Evolutionary conservation across 1,140 invertebrate genomes (phyloP), one percentile per base, ranked within the genome.

Genomic region (Drosophila arizonae): DNA sequence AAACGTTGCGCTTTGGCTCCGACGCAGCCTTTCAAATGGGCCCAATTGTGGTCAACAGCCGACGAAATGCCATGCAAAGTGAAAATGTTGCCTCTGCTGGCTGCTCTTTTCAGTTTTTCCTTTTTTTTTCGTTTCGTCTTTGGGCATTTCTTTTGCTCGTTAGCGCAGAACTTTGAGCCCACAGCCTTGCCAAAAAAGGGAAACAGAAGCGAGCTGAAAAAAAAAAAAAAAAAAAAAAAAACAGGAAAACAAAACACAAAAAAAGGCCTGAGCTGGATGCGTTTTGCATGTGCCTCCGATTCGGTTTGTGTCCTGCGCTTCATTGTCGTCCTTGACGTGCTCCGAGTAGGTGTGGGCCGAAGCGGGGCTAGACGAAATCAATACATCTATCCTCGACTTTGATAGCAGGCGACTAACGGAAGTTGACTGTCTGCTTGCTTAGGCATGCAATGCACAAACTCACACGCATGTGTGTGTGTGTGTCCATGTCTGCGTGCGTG

Each of bases 231-330:
- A n/a, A n/a, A n/a, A n/a, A n/a, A n/a, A n/a, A n/a, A n/a, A n/a
- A n/a, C n/a, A n/a, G n/a, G n/a, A n/a, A n/a, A n/a, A n/a, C n/a
- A n/a, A n/a, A n/a, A n/a, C n/a, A n/a, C n/a, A n/a, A n/a, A n/a
- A n/a, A n/a, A n/a, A n/a, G n/a, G n/a, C n/a, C n/a, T n/a, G n/a
- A n/a, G n/a, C n/a, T 50, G 65, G 62, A 69, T 79, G 76, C 76
- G 79, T 79, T 87, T 78, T 87, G 84, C 79, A 87, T 87, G 79
- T 60, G 76, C 68, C 79, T 88, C 68, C 55, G 82, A 87, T 86
- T 81, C 72, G 75, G 56, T 61, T 72, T 68, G 74, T 76, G 65
- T 72, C 65, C 69, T 30, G 56, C 65, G 57, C 57, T 60, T 57
- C 26, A 58, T 72, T 81, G 66, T 78, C 67, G 75, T 69, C 81